Conservation (phyloP, 2,888 invertebrate species). For the Agrochola lychnidis region DNA sequence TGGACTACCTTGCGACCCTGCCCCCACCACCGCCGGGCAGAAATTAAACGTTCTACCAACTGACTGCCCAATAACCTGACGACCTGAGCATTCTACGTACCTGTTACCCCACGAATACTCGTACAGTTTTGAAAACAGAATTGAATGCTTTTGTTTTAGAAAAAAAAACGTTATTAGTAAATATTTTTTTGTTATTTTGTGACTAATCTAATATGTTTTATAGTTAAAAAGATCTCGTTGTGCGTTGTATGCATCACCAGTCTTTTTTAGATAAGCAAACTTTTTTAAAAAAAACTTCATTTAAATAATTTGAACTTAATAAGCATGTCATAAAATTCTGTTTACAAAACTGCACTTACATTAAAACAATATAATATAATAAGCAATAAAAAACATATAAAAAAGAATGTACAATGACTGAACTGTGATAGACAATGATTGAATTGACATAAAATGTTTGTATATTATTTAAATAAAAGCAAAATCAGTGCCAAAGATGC, state of each 20-base stretch:
- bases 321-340: conserved; percentile 65
- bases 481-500: conserved; percentile 89
- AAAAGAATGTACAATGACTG: conserved; percentile 82
- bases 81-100: conserved; percentile 65
- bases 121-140: conserved; percentile 78
- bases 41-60: conserved; percentile 66
- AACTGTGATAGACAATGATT: conserved; percentile 89
- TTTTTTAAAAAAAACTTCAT: conserved; percentile 15
- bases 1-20: conserved; percentile 93
- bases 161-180: neutral
- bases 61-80: conserved; percentile 56
- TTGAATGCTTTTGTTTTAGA: conserved; percentile 24
- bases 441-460: conserved; percentile 78
- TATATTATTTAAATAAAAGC: conserved; percentile 85
- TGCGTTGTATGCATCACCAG: conserved; percentile 50
- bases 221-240: conserved; percentile 57
- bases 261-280: conserved; percentile 53
- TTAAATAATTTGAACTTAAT: conserved; percentile 38
- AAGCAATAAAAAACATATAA: conserved; percentile 84
- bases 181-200: conserved; percentile 17
- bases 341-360: conserved; percentile 76
- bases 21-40: conserved; percentile 88
- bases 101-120: conserved; percentile 72
- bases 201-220: conserved; percentile 36
- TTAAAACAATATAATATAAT: conserved; percentile 66